phyloP scores from a whole-genome alignment of 2,113 vertebrate genomes.

The Oreocharis arfaki region DNA sequence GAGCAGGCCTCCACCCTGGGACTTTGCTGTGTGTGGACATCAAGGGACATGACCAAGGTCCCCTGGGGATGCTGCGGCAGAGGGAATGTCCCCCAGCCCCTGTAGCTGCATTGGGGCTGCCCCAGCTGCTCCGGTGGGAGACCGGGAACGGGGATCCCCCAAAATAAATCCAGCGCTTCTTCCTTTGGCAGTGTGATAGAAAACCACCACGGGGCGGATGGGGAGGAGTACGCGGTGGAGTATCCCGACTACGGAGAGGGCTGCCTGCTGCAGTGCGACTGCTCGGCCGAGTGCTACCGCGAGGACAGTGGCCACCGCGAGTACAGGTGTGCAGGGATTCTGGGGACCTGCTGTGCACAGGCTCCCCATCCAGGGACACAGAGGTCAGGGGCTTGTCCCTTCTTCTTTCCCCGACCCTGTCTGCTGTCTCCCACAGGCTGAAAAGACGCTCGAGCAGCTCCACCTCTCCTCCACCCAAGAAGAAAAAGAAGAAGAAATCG shows the following conservation, averaged over 20 bases:
- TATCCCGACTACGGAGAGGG: slow-evolving; percentile 71
- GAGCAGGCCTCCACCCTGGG: background rate
- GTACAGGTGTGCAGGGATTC: slow-evolving; percentile 64
- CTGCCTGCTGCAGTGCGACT: slow-evolving; percentile 75
- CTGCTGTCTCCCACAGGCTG: background rate
- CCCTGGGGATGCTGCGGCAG: background rate
- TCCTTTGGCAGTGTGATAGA: slow-evolving; percentile 68
- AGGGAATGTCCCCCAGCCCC: background rate
- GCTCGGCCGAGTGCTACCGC: slow-evolving; percentile 77
- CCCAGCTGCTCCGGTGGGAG: rapidly evolving
- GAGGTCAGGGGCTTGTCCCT: background rate
- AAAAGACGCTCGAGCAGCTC: slow-evolving; percentile 90
- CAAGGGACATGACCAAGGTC: background rate
- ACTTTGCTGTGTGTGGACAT: background rate
- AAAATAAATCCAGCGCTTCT: background rate
- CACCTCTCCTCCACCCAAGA: slow-evolving; percentile 90
- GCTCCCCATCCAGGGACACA: background rate
- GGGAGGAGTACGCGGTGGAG: slow-evolving; percentile 65
- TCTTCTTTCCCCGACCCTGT: background rate
- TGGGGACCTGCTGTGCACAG: background rate
- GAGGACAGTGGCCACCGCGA: slow-evolving; percentile 71
- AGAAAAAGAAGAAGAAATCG: slow-evolving; percentile 98
- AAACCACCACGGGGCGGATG: slow-evolving; percentile 66
- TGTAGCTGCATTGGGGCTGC: background rate
- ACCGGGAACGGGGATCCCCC: rapidly evolving